Evolutionary conservation across 2,888 invertebrate species (phyloP).

Genomic region (Pheosia gnoma): DNA sequence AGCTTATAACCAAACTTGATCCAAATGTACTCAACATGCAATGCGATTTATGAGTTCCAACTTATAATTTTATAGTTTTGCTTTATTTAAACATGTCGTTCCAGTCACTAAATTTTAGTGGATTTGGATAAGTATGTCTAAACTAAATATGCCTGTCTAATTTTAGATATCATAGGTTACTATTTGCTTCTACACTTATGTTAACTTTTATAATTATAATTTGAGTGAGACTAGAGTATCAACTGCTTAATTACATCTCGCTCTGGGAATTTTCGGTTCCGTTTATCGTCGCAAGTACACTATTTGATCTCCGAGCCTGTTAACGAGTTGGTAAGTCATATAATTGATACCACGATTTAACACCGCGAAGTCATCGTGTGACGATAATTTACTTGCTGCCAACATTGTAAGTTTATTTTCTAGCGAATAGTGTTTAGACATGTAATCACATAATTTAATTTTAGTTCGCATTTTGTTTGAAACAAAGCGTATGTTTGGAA

Average conservation of each 20-base stretch:
- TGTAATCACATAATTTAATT: constrained; percentile 56
- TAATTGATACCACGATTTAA: constrained; percentile 32
- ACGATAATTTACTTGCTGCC: constrained; percentile 58
- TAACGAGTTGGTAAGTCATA: constrained; percentile 38
- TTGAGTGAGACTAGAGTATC: constrained; percentile 48
- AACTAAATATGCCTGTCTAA: constrained; percentile 57
- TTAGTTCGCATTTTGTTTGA: constrained; percentile 44
- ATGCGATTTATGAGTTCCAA: constrained; percentile 69
- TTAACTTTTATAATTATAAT: constrained; percentile 44
- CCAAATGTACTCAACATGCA: constrained; percentile 78
- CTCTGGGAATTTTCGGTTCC: constrained; percentile 49
- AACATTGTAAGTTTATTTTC: constrained; percentile 44
- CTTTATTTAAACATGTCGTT: constrained; percentile 65
- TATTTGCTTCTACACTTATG: constrained; percentile 55
- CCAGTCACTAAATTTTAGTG: constrained; percentile 68
- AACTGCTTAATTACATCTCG: constrained; percentile 51
- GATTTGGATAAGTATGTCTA: constrained; percentile 44
- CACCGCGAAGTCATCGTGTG: constrained; percentile 36
- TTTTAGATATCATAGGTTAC: constrained; percentile 57
- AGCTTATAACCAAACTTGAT: constrained; percentile 74
- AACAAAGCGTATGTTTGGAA: constrained; percentile 30
- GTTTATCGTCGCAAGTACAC: constrained; percentile 51
- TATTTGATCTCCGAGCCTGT: constrained; percentile 50
- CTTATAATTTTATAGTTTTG: constrained; percentile 63
- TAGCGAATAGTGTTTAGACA: constrained; percentile 52